Evolutionary conservation across 2,113 vertebrate species (phyloP), one percentile per base, ranked within the genome.

Genomic region (Labeo catla): DNA sequence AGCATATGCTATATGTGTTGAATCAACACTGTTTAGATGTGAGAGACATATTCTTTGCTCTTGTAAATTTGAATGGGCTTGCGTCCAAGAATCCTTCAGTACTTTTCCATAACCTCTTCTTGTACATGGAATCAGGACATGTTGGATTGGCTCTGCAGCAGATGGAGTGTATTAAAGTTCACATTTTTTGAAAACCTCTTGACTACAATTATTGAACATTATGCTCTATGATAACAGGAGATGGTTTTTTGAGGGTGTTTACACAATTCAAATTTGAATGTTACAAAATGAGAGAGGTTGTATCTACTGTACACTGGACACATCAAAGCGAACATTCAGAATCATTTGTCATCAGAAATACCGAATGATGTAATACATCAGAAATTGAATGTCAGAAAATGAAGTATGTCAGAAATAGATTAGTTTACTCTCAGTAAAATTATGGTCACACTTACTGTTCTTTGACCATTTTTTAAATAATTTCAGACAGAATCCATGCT

Each of bases 11-110:
- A 79, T 79, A 86, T 47, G 61, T 83, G 47, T 86, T 72, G 43
- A 84, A 57, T 88, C 73, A 86, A 86, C 74, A 50, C 16, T 68
- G 83, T 52, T 85, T 39, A 87, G 23, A 73, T 16, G 28, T 39
- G 45, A 23, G 65, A 59, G 65, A 59, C 68, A 47, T 70, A 34
- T 86, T 83, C 43, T 83, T 70, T 83, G 49, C 57, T 50, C 23
- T 88, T 88, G 72, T 88, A 72, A 50, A 72, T 88, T 86, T 88
- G 57, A 11, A 84, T 15, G 68, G 73, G 87, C 80, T 15, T 79
- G 45, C 54, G 15, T 78, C 80, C 87, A 88, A 73, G 86, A 86
- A 28, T 76, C 21, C 39, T 70, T 88, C 61, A 77, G 72, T 83
- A 47, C 21, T 83, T 83, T 86, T 88, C 70, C 80, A 86, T 16